These are phyloP conservation scores for Drosophila flavopinicola DNA, from an alignment of 2,888 invertebrate genomes.

Conservation along the genomic window DNA sequence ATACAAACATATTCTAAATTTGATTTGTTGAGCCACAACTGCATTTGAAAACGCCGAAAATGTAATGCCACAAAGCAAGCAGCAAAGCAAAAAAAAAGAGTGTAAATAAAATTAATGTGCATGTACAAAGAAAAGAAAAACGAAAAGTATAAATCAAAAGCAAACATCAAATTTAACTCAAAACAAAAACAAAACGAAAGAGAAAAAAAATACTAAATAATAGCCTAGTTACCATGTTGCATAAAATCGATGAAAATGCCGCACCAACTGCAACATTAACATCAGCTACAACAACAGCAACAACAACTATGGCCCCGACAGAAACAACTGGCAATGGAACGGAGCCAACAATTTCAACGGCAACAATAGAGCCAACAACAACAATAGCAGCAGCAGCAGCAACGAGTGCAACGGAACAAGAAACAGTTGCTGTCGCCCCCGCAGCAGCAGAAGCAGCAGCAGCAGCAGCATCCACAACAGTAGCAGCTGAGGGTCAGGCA, in stretches of 20 bases:
- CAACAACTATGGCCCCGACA: conserved; percentile 50
- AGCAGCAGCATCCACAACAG: conserved; percentile 33
- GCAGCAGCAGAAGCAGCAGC: conserved; percentile 24
- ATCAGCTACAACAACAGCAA: conserved; percentile 33
- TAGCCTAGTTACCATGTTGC: conserved; percentile 65
- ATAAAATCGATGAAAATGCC: conserved; percentile 63
- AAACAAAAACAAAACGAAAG: conserved; percentile 7
- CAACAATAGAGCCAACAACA: conserved; percentile 41
- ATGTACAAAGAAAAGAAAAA: conserved; percentile 26
- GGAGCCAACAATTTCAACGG: conserved; percentile 71
- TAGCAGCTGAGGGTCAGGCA: conserved; percentile 51
- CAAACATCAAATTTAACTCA: conserved; percentile 25
- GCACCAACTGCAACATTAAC: conserved; percentile 44
- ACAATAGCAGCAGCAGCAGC: conserved; percentile 34
- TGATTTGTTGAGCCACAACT: conserved; percentile 26
- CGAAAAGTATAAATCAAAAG: conserved; percentile 22
- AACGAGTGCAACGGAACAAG: conserved; percentile 40
- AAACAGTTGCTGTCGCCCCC: conserved; percentile 28
- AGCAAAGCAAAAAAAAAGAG: conserved; percentile 8
- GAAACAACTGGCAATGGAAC: conserved; percentile 65
- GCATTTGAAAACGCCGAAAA: conserved; percentile 54
- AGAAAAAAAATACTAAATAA: conserved; percentile 22
- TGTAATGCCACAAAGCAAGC: conserved; percentile 48
- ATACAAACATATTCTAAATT: conserved; percentile 25
- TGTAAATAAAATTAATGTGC: conserved; percentile 34